Evolutionary conservation across 2,797 vertebrate genomes (phyloP).

Genomic region (Smutsia temminckii): DNA sequence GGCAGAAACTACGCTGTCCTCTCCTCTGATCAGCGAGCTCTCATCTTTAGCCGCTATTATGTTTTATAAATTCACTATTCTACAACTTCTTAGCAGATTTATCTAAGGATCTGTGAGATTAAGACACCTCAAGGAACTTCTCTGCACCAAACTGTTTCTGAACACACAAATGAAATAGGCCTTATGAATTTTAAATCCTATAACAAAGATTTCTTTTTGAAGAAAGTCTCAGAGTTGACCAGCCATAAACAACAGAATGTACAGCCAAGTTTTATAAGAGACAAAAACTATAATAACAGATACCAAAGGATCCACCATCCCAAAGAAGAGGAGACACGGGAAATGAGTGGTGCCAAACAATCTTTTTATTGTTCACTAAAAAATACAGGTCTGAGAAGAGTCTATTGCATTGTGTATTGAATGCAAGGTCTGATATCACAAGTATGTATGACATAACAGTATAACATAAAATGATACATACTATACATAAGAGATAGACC

Average conservation of each 20-base stretch:
- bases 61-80: constrained; percentile 2
- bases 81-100: constrained; percentile 18
- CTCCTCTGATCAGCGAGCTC: background rate
- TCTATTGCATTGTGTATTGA: background rate
- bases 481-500: background rate
- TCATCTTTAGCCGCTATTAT: background rate
- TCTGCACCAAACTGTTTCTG: background rate
- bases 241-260: constrained; percentile 13
- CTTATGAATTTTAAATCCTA: constrained; percentile 15
- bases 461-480: constrained; percentile 28
- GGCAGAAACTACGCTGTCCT: background rate
- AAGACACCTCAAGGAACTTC: background rate
- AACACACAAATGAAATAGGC: constrained; percentile 20
- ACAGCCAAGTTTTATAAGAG: constrained; percentile 24
- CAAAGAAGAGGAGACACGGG: constrained; percentile 41
- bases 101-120: constrained; percentile 7
- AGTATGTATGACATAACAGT: background rate
- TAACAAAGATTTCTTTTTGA: constrained; percentile 23
- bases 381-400: constrained; percentile 57
- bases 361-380: constrained; percentile 68
- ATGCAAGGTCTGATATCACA: background rate
- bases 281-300: background rate
- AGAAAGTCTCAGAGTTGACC: background rate
- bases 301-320: background rate
- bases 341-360: constrained; percentile 18